phyloP scores from a whole-genome alignment of 2,113 vertebrate species.

The Ailurus styani region DNA sequence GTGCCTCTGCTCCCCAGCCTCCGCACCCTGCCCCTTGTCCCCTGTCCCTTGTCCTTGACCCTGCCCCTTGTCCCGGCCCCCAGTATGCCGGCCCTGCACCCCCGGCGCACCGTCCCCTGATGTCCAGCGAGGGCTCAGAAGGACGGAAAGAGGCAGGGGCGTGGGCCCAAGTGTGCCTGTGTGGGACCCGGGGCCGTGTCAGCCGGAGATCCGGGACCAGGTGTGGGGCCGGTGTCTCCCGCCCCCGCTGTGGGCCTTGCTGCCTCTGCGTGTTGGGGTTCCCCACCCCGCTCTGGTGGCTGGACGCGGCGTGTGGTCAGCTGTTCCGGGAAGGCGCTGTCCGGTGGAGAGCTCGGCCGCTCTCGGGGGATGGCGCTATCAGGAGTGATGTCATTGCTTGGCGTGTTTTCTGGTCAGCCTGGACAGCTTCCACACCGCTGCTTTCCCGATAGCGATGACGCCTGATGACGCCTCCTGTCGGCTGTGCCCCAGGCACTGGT shows the following conservation, averaged over 20 bases:
- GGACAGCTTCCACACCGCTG: neutral
- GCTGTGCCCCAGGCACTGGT: accelerated
- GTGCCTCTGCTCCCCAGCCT: neutral
- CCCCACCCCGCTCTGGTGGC: neutral
- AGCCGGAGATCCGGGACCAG: neutral
- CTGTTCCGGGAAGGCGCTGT: neutral
- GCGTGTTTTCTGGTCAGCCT: neutral
- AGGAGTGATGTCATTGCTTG: neutral
- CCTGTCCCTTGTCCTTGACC: neutral
- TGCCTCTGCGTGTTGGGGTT: neutral
- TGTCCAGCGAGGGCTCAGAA: neutral
- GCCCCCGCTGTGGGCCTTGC: neutral
- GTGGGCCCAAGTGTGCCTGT: neutral
- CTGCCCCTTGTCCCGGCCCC: neutral
- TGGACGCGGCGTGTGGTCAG: neutral
- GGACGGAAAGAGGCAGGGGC: neutral
- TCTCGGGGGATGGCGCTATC: neutral
- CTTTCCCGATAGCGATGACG: neutral
- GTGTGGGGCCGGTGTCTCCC: too few species aligned
- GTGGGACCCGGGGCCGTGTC: neutral
- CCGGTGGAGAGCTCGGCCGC: neutral
- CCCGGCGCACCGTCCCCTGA: neutral
- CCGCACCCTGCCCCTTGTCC: too few species aligned
- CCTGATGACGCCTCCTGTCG: neutral
- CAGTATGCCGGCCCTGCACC: neutral